phyloP scores from a whole-genome alignment of 2,797 vertebrate species.

The Pampus argenteus region DNA sequence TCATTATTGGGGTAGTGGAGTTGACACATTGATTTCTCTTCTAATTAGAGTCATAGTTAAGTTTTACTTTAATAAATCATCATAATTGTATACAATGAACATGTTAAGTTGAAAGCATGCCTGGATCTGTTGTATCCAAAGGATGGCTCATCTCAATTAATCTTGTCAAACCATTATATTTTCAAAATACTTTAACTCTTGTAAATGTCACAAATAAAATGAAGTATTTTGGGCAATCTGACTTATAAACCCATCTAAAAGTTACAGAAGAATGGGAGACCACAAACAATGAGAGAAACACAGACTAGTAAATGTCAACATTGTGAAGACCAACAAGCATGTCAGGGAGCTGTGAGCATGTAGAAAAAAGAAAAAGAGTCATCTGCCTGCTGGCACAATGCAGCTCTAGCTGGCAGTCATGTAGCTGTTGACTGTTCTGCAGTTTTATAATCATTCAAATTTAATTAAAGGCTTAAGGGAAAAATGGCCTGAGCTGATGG shows the following conservation, averaged over 20 bases:
- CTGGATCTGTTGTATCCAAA: slow-evolving; percentile 18
- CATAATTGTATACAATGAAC: slow-evolving; percentile 43
- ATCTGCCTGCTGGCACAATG: slow-evolving; percentile 77
- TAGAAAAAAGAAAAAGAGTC: slow-evolving; percentile 66
- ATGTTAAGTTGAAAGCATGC: slow-evolving; percentile 37
- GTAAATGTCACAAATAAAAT: slow-evolving; percentile 41
- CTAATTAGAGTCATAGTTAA: slow-evolving; percentile 42
- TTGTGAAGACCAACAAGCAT: slow-evolving; percentile 59
- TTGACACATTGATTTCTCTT: slow-evolving; percentile 24
- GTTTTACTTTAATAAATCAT: slow-evolving; percentile 51
- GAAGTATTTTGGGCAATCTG: slow-evolving; percentile 24
- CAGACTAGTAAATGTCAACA: slow-evolving; percentile 66
- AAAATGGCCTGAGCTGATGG: slow-evolving; percentile 82
- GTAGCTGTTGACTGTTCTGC: slow-evolving; percentile 80
- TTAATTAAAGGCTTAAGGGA: slow-evolving; percentile 85
- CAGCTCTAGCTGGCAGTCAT: slow-evolving; percentile 75
- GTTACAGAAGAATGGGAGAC: slow-evolving; percentile 29
- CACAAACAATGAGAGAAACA: slow-evolving; percentile 35
- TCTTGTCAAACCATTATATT: slow-evolving; percentile 36
- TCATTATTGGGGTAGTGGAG: slow-evolving; percentile 7
- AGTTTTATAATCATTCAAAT: slow-evolving; percentile 84
- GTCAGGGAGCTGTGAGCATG: slow-evolving; percentile 46
- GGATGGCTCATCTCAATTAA: slow-evolving; percentile 27
- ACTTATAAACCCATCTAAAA: slow-evolving; percentile 31
- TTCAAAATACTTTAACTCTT: slow-evolving; percentile 28